A percentile compares a stretch with the other conserved stretches of the same genome.
These are phyloP conservation scores for Collichthys lucidus DNA, from an alignment of 2,113 vertebrate species.

Conservation along the genomic window DNA sequence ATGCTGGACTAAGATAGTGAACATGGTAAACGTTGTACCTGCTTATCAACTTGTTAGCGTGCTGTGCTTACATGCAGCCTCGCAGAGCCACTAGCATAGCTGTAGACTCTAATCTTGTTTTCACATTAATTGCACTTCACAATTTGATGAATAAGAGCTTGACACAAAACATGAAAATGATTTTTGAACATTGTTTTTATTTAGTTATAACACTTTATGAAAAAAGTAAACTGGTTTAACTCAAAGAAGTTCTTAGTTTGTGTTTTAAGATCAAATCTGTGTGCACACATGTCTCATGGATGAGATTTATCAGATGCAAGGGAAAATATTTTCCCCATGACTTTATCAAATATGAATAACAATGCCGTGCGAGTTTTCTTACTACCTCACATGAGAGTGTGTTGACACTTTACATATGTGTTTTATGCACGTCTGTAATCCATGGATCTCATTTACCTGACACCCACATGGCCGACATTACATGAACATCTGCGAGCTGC, in stretches of 20 bases:
- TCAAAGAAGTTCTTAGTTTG: neutral
- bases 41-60: neutral
- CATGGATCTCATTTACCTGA: slow-evolving; percentile 75
- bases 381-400: neutral
- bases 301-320: neutral
- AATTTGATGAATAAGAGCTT: neutral
- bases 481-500: slow-evolving; percentile 79
- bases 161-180: too few species aligned
- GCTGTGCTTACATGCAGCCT: neutral
- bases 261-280: neutral
- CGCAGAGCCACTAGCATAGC: neutral
- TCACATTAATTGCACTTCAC: neutral
- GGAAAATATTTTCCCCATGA: neutral
- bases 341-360: neutral
- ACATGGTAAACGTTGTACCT: neutral
- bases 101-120: neutral
- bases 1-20: too few species aligned
- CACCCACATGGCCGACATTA: slow-evolving; percentile 77
- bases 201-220: neutral
- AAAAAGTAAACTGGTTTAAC: neutral
- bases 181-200: neutral
- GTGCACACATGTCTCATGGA: neutral
- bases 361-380: neutral
- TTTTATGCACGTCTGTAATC: slow-evolving; percentile 62
- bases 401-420: slow-evolving; percentile 48